Evolutionary conservation across 2,888 invertebrate genomes (phyloP).

Genomic region (Parnassius mnemosyne): DNA sequence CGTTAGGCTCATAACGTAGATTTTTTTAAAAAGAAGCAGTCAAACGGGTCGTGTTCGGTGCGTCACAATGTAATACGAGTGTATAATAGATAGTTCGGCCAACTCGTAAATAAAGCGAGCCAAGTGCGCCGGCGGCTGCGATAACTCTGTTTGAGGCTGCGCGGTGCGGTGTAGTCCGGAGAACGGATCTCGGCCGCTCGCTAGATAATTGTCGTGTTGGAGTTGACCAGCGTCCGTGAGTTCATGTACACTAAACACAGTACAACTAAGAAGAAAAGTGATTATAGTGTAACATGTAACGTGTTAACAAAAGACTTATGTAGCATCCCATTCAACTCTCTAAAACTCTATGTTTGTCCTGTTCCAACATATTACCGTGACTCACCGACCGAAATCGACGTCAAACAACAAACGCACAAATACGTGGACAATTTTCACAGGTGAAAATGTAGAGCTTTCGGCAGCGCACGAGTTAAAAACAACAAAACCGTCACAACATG

Average conservation of each 20-base stretch:
- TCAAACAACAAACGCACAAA: neutral
- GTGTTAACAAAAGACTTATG: too few species aligned
- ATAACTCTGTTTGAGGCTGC: neutral
- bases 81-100: constrained; percentile 7
- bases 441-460: constrained; percentile 26
- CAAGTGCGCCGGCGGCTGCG: neutral
- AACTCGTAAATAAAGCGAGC: neutral
- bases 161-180: neutral
- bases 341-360: neutral
- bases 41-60: constrained; percentile 19
- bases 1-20: constrained; percentile 1
- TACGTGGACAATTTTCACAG: constrained; percentile 7
- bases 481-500: constrained; percentile 11
- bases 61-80: constrained; percentile 14
- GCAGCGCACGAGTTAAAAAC: constrained; percentile 13
- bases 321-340: too few species aligned
- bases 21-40: constrained; percentile 19
- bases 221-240: neutral
- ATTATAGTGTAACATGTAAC: too few species aligned
- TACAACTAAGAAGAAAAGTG: too few species aligned
- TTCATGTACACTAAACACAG: neutral
- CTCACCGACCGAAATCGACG: neutral
- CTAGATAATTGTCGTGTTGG: neutral
- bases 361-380: neutral
- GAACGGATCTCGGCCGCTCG: neutral